phyloP scores from a whole-genome alignment of 1,140 invertebrate species.

The Bicyclus anynana region DNA sequence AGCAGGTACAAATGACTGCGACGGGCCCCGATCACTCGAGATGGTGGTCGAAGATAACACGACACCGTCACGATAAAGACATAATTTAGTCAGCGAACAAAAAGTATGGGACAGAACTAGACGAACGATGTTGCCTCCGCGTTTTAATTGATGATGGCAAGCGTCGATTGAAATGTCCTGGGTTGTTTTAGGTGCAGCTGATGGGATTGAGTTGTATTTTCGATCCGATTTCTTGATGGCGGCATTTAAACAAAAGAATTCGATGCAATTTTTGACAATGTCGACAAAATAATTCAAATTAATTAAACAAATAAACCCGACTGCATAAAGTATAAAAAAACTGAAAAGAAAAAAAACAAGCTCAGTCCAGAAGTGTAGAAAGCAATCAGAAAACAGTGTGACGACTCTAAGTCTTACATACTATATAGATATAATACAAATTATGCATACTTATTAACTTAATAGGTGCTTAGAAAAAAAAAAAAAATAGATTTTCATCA shows the following conservation, averaged over 20 bases:
- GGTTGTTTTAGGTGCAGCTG: neutral
- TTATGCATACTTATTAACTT: no score
- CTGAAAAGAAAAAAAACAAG: no score
- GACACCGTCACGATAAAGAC: slow-evolving; percentile 64
- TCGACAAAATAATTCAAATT: no score
- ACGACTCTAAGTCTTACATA: no score
- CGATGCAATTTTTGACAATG: no score
- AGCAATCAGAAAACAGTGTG: no score
- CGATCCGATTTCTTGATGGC: neutral
- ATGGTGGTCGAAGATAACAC: slow-evolving; percentile 62
- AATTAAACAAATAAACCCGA: no score
- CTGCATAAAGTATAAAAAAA: no score
- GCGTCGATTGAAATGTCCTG: slow-evolving; percentile 52
- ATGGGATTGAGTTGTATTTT: neutral
- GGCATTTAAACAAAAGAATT: neutral
- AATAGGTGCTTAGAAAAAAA: no score
- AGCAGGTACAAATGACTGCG: slow-evolving; percentile 68
- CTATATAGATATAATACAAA: no score
- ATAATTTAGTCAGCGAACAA: slow-evolving; percentile 71
- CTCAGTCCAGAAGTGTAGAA: no score
- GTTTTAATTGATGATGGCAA: slow-evolving; percentile 67
- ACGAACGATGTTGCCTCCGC: slow-evolving; percentile 57
- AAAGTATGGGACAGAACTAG: slow-evolving; percentile 56
- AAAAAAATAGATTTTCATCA: no score
- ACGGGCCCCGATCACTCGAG: slow-evolving; percentile 56